Conservation (phyloP, 2,113 vertebrate genomes). For the Psilopogon haemacephalus region DNA sequence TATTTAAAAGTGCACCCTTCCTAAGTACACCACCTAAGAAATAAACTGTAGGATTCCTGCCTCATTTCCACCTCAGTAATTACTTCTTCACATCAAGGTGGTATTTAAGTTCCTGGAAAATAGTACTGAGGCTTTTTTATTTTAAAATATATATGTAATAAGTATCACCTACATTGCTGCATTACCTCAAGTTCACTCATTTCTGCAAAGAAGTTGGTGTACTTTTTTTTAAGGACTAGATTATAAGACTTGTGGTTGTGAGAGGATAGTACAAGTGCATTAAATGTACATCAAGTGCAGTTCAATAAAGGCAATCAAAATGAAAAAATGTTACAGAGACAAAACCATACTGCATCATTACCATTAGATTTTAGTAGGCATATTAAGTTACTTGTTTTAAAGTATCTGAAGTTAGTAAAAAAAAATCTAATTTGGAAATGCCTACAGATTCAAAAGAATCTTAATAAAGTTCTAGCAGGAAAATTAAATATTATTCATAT, state of each 20-base stretch:
- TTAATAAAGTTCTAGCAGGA: neutral
- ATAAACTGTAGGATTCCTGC: neutral
- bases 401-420: neutral
- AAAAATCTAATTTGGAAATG: neutral
- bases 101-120: neutral
- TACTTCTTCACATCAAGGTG: neutral
- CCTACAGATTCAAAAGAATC: neutral
- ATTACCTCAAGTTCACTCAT: neutral
- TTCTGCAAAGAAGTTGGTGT: neutral
- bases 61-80: neutral
- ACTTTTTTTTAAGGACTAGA: neutral
- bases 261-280: neutral
- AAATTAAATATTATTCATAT: constrained; percentile 33
- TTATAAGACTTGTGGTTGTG: neutral
- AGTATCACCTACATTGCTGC: too few relatives aligned
- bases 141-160: too few relatives aligned
- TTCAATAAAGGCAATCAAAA: neutral
- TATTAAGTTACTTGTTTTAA: constrained; percentile 19
- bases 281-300: neutral
- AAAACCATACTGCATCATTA: neutral
- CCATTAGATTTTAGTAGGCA: neutral
- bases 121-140: neutral
- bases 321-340: neutral
- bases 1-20: neutral
- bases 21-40: neutral